phyloP scores from a whole-genome alignment of 2,797 vertebrate species.

The Crax fasciolata region DNA sequence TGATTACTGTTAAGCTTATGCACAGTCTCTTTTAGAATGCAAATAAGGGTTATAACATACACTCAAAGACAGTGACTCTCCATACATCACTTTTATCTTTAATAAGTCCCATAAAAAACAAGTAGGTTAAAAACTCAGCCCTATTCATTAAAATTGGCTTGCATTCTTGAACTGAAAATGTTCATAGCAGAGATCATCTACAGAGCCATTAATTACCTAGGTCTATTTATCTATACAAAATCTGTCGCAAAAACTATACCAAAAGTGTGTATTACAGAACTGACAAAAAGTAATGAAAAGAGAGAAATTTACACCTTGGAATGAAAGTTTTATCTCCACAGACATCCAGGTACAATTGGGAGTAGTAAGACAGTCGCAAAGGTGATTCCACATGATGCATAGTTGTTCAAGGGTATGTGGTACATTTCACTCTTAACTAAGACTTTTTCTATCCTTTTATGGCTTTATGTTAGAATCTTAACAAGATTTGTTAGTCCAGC shows the following conservation, averaged over 20 bases:
- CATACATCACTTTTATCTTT: slow-evolving; percentile 67
- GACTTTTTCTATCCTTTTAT: slow-evolving; percentile 53
- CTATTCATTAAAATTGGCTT: slow-evolving; percentile 67
- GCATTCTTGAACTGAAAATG: slow-evolving; percentile 52
- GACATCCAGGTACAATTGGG: slow-evolving; percentile 2
- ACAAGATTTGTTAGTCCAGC: slow-evolving; percentile 68
- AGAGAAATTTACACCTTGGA: slow-evolving; percentile 24
- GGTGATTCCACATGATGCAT: slow-evolving; percentile 14
- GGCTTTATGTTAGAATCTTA: slow-evolving; percentile 57
- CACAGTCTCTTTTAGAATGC: slow-evolving; percentile 59
- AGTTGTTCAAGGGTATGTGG: slow-evolving; percentile 43
- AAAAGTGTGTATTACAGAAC: background rate
- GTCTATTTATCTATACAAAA: slow-evolving; percentile 55
- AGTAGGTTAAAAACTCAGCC: slow-evolving; percentile 55
- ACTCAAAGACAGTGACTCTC: slow-evolving; percentile 17
- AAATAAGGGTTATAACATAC: slow-evolving; percentile 50
- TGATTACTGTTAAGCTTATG: slow-evolving; percentile 57
- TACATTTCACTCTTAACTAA: slow-evolving; percentile 58
- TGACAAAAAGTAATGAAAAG: slow-evolving; percentile 42
- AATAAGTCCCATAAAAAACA: slow-evolving; percentile 64
- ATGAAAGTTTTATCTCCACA: slow-evolving; percentile 49
- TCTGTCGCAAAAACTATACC: background rate
- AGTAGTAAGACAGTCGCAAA: slow-evolving; percentile 42
- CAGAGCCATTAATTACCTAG: slow-evolving; percentile 27
- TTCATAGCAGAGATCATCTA: slow-evolving; percentile 12